phyloP scores from a whole-genome alignment of 2,888 invertebrate species.

The Merodon equestris region DNA sequence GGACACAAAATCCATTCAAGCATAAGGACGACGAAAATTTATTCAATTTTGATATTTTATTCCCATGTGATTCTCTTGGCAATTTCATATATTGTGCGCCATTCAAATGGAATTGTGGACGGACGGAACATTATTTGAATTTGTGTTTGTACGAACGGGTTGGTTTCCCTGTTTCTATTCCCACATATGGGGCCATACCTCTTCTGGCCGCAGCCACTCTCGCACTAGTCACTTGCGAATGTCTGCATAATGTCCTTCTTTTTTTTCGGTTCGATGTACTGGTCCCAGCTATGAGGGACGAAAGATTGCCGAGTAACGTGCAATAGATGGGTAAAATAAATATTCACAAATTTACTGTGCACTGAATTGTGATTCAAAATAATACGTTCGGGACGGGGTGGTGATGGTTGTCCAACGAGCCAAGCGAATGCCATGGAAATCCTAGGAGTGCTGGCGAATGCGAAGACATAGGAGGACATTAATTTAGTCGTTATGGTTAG shows the following conservation, averaged over 20 bases:
- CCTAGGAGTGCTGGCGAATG: not conserved
- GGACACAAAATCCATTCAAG: slow-evolving; percentile 66
- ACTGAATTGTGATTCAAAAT: slow-evolving; percentile 58
- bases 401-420: not conserved
- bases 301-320: slow-evolving; percentile 48
- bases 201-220: not conserved
- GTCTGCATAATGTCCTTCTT: slow-evolving; percentile 54
- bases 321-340: slow-evolving; percentile 63
- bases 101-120: slow-evolving; percentile 69
- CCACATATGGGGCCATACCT: too few relatives aligned
- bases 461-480: slow-evolving; percentile 8
- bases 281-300: slow-evolving; percentile 1
- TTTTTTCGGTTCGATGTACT: slow-evolving; percentile 13
- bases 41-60: slow-evolving; percentile 70
- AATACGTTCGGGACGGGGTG: slow-evolving; percentile 19
- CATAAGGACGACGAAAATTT: slow-evolving; percentile 66
- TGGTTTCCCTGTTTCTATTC: slow-evolving; percentile 44
- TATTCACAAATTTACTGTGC: slow-evolving; percentile 56
- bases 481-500: slow-evolving; percentile 3
- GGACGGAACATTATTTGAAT: slow-evolving; percentile 63
- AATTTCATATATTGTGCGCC: slow-evolving; percentile 67
- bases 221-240: slow-evolving; percentile 5
- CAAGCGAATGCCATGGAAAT: not conserved
- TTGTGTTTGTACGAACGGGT: slow-evolving; percentile 48
- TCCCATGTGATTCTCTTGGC: slow-evolving; percentile 67